A percentile compares a stretch with the other conserved stretches of the same genome.
Conservation (phyloP, 1,140 invertebrate species). For the Caerostris extrusa region DNA sequence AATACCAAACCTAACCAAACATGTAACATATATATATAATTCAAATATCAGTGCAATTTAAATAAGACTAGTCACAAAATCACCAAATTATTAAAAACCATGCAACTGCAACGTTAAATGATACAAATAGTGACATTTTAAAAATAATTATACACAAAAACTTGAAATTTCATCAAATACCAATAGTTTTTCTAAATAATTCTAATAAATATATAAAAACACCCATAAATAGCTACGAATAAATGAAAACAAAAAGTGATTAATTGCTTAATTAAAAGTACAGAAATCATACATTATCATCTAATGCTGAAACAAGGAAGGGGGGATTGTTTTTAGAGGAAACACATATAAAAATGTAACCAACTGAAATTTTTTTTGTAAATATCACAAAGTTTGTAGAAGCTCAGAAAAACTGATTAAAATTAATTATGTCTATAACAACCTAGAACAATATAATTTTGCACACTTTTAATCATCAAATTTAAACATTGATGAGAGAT, state of each 20-base stretch:
- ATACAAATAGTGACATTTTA: neutral
- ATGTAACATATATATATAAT: neutral
- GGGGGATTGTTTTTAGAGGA: neutral
- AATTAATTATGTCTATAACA: neutral
- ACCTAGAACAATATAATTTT: neutral
- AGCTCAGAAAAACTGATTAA: constrained; percentile 5
- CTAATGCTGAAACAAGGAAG: neutral
- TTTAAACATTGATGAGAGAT: neutral
- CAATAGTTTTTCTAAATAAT: neutral
- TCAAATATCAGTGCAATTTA: constrained; percentile 18
- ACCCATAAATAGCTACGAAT: neutral
- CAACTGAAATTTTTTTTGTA: constrained; percentile 29
- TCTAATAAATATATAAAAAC: neutral
- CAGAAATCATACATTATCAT: neutral
- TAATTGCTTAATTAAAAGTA: neutral
- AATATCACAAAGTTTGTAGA: constrained; percentile 60
- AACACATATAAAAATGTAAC: neutral
- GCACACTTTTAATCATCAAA: neutral
- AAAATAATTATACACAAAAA: neutral
- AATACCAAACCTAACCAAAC: constrained; percentile 29
- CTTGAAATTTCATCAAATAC: neutral
- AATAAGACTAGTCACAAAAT: constrained; percentile 30
- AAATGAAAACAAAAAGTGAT: neutral
- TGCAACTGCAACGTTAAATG: neutral
- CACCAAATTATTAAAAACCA: neutral